A percentile compares a stretch with the other conserved stretches of the same genome.
Evolutionary conservation across 2,888 invertebrate genomes (phyloP).

Genomic region (Macrophya annulata): DNA sequence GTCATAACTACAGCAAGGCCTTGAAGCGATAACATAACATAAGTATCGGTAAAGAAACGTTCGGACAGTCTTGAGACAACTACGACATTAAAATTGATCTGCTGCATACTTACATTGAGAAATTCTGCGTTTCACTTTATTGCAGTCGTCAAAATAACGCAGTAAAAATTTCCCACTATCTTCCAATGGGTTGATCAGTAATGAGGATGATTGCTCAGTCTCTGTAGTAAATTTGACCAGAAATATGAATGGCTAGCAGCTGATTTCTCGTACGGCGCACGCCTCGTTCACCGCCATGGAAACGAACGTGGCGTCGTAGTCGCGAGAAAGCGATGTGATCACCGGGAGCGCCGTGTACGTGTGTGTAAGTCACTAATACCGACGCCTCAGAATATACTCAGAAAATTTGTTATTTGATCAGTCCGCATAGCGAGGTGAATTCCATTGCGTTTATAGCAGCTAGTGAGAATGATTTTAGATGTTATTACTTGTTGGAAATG

Average conservation of each 20-base stretch:
- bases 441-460: neutral
- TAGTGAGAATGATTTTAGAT: neutral
- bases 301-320: constrained; percentile 12
- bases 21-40: neutral
- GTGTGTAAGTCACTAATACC: neutral
- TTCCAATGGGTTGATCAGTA: neutral
- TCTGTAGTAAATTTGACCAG: neutral
- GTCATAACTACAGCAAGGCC: neutral
- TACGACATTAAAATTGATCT: neutral
- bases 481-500: neutral
- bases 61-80: neutral
- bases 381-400: neutral
- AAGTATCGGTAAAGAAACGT: neutral
- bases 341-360: neutral
- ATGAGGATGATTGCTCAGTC: neutral
- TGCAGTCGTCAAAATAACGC: neutral
- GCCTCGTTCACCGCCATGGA: constrained; percentile 37
- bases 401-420: neutral
- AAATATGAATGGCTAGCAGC: neutral
- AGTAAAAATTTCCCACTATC: neutral
- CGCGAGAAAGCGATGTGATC: neutral
- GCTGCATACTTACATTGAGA: neutral
- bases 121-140: neutral
- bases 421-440: neutral
- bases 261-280: constrained; percentile 7